Base-by-base conservation (phyloP, 1,140 invertebrate species). In the Tetramorium parvispinum region DNA sequence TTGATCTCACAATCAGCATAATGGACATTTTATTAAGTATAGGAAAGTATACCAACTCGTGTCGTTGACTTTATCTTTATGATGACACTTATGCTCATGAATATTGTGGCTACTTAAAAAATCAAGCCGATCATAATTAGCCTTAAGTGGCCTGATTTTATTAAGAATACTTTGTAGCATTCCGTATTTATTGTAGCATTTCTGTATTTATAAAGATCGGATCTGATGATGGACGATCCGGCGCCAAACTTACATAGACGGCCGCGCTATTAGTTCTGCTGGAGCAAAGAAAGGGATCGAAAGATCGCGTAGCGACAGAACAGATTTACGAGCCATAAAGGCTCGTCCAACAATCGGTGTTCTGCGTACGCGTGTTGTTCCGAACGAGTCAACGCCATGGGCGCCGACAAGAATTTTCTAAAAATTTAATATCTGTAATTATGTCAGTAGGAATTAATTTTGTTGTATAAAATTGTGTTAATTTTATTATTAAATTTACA, bases 301-400 rank as follows among this genome's bases (percentile, higher is more conserved):
- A 78, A 32, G 76, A 78, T 78, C 24, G 24, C 55, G 24, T 63
- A 78, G 75, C 18, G 76, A 77, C 40, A 65, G 57, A 78, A 16
- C 24, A 78, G 24, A 78, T 78, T 78, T 78, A 78, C 59, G 76
- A 46, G 24, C 59, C 43, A 78, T 49, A 65, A 78, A 78, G 18
- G 59, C 27, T 49, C 55, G 21, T 61, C 43, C 59, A 65, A 78
- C 59, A 78, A 78, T 79, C 46, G 40, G 37, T 49, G 46, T 79
- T 27, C 32, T 4, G 21, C 21, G 24, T 78, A 43, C 27, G 43
- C 77, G 43, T 53, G 59, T 27, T 66, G 8, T 79, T 66, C 3
- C 57, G 32, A n/a, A 61, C 18, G 43, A 13, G 76, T 78, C 43
- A 49, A 53, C 77, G 13, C 46, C 77, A 79, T 79, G n/a, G 46